A percentile compares a stretch with the other conserved stretches of the same genome.
These are phyloP conservation scores for Hypotaenidia okinawae DNA, from an alignment of 2,797 vertebrate genomes.

Conservation along the genomic window DNA sequence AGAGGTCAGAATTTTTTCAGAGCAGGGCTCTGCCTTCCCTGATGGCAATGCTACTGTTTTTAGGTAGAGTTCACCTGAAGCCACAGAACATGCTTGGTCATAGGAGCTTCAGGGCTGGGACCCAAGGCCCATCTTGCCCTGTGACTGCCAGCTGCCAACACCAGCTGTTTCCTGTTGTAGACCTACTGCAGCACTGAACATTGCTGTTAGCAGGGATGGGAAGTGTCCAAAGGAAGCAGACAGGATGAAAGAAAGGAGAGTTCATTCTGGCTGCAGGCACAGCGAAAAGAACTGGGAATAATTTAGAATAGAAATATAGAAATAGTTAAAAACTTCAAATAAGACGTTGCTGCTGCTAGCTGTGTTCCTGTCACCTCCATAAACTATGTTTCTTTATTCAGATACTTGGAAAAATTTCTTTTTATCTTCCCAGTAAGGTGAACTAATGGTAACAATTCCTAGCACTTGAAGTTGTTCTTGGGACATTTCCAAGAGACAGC, in stretches of 20 bases:
- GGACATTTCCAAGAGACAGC: slow-evolving; percentile 1
- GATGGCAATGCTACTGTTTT: neutral
- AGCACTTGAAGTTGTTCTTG: neutral
- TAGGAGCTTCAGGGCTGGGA: neutral
- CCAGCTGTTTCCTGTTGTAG: slow-evolving; percentile 45
- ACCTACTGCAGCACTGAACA: neutral
- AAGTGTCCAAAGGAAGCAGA: slow-evolving; percentile 55
- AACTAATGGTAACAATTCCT: slow-evolving; percentile 8
- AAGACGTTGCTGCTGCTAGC: slow-evolving; percentile 30
- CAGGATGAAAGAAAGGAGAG: slow-evolving; percentile 62
- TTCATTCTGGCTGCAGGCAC: slow-evolving; percentile 27
- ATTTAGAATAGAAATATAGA: slow-evolving; percentile 34
- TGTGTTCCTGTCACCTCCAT: slow-evolving; percentile 56
- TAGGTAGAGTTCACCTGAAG: neutral
- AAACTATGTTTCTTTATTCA: slow-evolving; percentile 45
- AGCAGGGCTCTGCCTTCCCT: neutral
- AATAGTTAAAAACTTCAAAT: slow-evolving; percentile 47
- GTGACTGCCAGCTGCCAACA: neutral
- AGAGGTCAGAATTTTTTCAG: neutral
- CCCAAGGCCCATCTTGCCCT: neutral
- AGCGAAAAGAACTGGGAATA: slow-evolving; percentile 5
- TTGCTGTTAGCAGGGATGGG: slow-evolving; percentile 16
- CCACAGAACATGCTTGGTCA: neutral
- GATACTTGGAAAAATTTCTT: slow-evolving; percentile 62
- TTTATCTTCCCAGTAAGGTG: slow-evolving; percentile 39